Conservation (phyloP, 2,888 invertebrate species). For the Metacarcinus magister region DNA sequence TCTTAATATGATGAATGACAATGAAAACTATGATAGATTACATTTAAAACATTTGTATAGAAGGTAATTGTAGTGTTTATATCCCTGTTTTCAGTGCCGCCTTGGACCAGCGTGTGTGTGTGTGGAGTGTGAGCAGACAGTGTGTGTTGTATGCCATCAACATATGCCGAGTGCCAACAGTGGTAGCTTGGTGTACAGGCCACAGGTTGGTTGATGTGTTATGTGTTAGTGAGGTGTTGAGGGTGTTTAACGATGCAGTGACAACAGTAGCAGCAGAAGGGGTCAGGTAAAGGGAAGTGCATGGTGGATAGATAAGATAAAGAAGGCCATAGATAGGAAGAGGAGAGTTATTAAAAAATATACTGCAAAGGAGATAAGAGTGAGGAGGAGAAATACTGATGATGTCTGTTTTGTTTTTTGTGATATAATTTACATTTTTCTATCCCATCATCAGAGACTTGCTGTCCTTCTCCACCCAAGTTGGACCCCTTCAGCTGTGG, state of each 20-base stretch:
- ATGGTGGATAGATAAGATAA: no score
- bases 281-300: no score
- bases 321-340: no score
- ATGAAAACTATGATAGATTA: not conserved
- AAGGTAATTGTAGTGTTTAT: not conserved
- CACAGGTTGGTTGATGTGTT: slow-evolving; percentile 83
- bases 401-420: not conserved
- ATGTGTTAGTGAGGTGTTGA: not conserved
- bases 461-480: slow-evolving; percentile 77
- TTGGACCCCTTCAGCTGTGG: slow-evolving; percentile 81
- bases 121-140: slow-evolving; percentile 85
- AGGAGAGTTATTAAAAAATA: no score
- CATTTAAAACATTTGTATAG: not conserved
- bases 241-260: no score
- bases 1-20: not conserved
- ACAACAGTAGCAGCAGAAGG: no score
- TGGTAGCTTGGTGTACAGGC: slow-evolving; percentile 84
- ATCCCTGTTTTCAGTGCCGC: slow-evolving; percentile 84
- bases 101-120: slow-evolving; percentile 84
- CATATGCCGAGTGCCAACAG: slow-evolving; percentile 83
- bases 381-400: no score
- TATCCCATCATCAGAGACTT: slow-evolving; percentile 81
- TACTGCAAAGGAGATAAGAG: no score
- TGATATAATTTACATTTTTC: not conserved
- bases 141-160: slow-evolving; percentile 84